phyloP scores from a whole-genome alignment of 1,140 invertebrate genomes.

The Subanguina moxae region DNA sequence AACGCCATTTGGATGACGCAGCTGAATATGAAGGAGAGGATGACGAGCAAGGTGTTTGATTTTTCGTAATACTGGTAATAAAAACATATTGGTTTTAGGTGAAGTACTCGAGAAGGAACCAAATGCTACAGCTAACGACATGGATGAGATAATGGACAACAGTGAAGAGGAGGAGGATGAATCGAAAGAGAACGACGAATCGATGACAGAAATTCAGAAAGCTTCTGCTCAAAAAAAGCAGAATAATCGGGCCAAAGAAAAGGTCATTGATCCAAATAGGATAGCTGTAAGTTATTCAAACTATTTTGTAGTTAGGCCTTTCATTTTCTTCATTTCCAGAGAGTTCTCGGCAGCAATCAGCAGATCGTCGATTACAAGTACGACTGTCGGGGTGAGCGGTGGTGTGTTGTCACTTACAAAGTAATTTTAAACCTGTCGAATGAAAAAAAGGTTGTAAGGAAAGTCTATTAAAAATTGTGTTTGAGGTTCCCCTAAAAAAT shows the following conservation, averaged over 20 bases:
- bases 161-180: constrained; percentile 30
- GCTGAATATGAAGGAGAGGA: constrained; percentile 69
- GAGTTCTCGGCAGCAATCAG: constrained; percentile 23
- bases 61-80: too few relatives aligned
- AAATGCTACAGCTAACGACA: constrained; percentile 61
- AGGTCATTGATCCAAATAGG: constrained; percentile 55
- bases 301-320: too few relatives aligned
- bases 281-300: constrained; percentile 28
- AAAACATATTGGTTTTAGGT: not conserved
- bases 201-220: constrained; percentile 2
- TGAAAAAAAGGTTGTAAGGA: too few relatives aligned
- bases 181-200: constrained; percentile 3
- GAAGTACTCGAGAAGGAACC: constrained; percentile 47
- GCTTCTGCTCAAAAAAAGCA: constrained; percentile 38
- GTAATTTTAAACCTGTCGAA: constrained; percentile 60
- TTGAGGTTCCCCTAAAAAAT: constrained; percentile 60
- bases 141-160: constrained; percentile 67
- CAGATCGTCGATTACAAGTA: constrained; percentile 69
- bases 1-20: constrained; percentile 61
- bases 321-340: constrained; percentile 22
- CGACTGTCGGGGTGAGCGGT: constrained; percentile 70
- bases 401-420: constrained; percentile 71
- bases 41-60: constrained; percentile 24
- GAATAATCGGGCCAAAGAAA: not conserved
- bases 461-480: constrained; percentile 1